phyloP scores from a whole-genome alignment of 2,888 invertebrate species.

The Limnephilus lunatus region DNA sequence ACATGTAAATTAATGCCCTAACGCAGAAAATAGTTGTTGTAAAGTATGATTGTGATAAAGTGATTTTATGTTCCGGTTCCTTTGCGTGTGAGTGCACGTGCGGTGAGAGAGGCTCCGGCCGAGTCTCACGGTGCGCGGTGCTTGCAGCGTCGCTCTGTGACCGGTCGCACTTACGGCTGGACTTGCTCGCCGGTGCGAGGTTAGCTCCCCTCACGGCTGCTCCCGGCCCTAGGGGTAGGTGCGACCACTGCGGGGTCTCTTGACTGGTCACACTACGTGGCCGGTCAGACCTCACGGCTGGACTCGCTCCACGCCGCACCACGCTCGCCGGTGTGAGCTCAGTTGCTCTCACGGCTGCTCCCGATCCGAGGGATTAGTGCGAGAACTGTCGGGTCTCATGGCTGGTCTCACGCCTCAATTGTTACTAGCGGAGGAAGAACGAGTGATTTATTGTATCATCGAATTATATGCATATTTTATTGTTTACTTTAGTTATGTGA shows the following conservation, averaged over 20 bases:
- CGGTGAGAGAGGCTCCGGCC: not conserved
- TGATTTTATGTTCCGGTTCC: constrained; percentile 47
- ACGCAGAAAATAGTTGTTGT: constrained; percentile 55
- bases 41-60: constrained; percentile 62
- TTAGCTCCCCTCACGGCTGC: not conserved
- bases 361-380: not conserved
- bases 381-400: not conserved
- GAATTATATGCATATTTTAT: constrained; percentile 67
- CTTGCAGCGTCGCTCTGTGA: not conserved
- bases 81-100: constrained; percentile 24
- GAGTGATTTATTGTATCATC: constrained; percentile 61
- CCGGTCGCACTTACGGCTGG: not conserved
- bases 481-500: constrained; percentile 67
- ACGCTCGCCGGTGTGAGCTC: not conserved
- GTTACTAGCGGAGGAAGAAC: not conserved
- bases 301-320: not conserved
- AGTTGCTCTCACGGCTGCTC: not conserved
- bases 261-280: too few relatives aligned
- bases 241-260: too few relatives aligned
- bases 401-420: not conserved
- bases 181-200: not conserved
- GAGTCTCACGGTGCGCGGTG: not conserved
- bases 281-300: too few relatives aligned
- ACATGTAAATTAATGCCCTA: constrained; percentile 60
- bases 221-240: too few relatives aligned